Evolutionary conservation across 2,888 invertebrate genomes (phyloP).

Genomic region (Gerris lacustris): DNA sequence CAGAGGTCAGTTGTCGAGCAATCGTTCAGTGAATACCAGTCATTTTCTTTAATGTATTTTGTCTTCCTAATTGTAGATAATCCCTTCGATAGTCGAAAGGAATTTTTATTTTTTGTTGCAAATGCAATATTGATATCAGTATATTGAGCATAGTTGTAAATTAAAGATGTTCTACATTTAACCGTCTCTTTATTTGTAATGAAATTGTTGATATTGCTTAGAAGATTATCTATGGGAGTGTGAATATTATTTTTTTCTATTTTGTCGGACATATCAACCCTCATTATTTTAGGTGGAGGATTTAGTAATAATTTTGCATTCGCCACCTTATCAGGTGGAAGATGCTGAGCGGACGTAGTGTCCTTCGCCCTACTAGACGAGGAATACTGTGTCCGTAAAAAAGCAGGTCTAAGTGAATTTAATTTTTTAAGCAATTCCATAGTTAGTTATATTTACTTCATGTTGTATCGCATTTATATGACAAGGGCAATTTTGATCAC

Average conservation of each 20-base stretch:
- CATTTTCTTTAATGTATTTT: too few relatives aligned
- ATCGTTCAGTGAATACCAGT: too few relatives aligned
- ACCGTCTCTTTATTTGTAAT: neutral
- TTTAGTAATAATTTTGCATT: neutral
- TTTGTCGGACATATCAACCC: neutral
- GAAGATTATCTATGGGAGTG: neutral
- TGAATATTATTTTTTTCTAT: too few relatives aligned
- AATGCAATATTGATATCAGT: neutral
- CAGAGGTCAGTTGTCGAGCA: too few relatives aligned
- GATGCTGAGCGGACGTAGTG: neutral
- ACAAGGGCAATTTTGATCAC: neutral
- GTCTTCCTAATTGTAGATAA: too few relatives aligned
- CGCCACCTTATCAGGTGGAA: neutral
- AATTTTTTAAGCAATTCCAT: neutral
- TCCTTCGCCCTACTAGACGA: neutral
- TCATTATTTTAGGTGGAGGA: neutral
- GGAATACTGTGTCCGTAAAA: neutral
- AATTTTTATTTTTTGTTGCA: neutral
- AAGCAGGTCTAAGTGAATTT: neutral
- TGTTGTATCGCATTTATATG: neutral
- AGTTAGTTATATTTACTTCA: neutral
- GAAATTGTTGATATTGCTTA: neutral
- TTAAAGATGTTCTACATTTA: neutral
- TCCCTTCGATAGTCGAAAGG: too few relatives aligned
- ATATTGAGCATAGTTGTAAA: neutral